Conservation (phyloP, 2,113 vertebrate genomes). For the Rhinogobius similis region DNA sequence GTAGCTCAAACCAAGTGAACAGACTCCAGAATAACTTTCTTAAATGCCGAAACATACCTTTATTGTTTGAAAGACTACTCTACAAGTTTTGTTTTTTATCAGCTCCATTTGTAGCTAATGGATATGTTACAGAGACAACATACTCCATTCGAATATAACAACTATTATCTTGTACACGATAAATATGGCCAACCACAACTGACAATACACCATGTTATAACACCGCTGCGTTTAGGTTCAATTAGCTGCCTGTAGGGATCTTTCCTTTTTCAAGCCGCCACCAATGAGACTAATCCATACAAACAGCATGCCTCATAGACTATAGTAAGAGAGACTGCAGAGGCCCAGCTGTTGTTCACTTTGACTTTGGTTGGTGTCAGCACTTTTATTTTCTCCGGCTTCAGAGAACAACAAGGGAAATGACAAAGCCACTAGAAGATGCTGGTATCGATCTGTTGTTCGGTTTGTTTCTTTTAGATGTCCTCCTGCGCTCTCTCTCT, state of each 20-base stretch:
- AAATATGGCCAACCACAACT: neutral
- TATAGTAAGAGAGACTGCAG: conserved; percentile 28
- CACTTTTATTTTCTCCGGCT: conserved; percentile 40
- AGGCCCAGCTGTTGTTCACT: conserved; percentile 51
- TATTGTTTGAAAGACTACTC: too few species aligned
- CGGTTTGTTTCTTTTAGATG: conserved; percentile 32
- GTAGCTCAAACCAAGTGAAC: too few species aligned
- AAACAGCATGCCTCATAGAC: conserved; percentile 38
- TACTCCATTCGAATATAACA: neutral
- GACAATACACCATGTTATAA: neutral
- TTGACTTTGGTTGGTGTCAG: conserved; percentile 41
- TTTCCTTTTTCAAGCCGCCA: conserved; percentile 3
- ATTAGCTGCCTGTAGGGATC: conserved; percentile 8
- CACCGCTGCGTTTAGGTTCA: conserved; percentile 13
- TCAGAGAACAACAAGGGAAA: conserved; percentile 31
- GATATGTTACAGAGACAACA: neutral
- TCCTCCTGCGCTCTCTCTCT: conserved; percentile 21
- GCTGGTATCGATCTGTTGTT: conserved; percentile 50
- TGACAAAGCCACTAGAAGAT: conserved; percentile 43
- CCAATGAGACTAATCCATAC: conserved; percentile 12
- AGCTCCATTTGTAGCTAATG: neutral
- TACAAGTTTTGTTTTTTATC: neutral
- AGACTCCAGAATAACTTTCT: too few species aligned
- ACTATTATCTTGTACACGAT: neutral
- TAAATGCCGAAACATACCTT: too few species aligned